phyloP scores from a whole-genome alignment of 2,113 vertebrate species.

The Pseudonaja textilis region DNA sequence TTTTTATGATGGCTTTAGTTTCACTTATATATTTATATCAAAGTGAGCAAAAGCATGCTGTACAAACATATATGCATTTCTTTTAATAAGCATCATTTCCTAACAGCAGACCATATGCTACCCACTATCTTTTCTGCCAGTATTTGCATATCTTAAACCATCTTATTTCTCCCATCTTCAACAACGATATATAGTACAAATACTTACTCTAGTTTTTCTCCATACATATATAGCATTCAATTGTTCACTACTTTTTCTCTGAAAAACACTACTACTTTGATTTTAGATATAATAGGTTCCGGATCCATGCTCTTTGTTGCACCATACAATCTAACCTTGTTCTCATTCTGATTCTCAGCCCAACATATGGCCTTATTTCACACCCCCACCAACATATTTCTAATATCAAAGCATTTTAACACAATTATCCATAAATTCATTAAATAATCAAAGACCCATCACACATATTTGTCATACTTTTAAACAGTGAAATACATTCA shows the following conservation, averaged over 20 bases:
- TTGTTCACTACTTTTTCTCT: background rate
- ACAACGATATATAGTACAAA: background rate
- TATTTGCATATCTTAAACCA: background rate
- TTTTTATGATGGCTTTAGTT: background rate
- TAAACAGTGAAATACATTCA: background rate
- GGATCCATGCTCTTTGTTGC: background rate
- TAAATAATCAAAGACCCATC: background rate
- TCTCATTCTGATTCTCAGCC: background rate
- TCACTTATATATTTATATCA: background rate
- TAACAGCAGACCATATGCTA: background rate
- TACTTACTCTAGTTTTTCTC: background rate
- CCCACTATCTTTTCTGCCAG: background rate
- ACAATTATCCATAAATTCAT: background rate
- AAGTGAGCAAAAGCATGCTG: background rate
- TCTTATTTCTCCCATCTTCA: background rate
- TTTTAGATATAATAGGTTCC: background rate
- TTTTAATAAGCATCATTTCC: background rate
- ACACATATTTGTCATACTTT: background rate
- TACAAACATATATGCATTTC: background rate
- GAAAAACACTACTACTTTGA: background rate
- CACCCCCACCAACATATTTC: background rate
- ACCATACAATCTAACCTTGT: background rate
- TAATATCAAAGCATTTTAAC: background rate
- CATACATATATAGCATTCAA: background rate
- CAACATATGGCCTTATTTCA: background rate